phyloP scores from a whole-genome alignment of 2,113 vertebrate species.

The Osmerus mordax region DNA sequence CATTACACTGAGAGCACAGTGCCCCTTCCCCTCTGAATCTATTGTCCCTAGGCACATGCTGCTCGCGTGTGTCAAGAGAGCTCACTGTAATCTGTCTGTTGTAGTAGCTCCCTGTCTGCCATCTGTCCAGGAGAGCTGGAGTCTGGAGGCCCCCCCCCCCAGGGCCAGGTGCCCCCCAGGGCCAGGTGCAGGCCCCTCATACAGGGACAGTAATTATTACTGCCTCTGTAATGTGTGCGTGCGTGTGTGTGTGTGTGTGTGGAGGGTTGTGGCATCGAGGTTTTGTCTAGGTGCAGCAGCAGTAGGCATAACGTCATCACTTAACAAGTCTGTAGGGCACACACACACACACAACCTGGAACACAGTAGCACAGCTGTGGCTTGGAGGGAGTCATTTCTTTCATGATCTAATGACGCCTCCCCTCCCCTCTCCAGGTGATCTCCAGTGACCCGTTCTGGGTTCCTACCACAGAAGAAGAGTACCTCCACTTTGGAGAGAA shows the following conservation, averaged over 20 bases:
- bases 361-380: slow-evolving; percentile 19
- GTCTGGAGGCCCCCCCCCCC: slow-evolving; percentile 15
- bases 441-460: slow-evolving; percentile 90
- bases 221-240: slow-evolving; percentile 1
- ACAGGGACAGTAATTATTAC: slow-evolving; percentile 49
- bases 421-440: slow-evolving; percentile 74
- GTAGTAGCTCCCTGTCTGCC: slow-evolving; percentile 40
- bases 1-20: slow-evolving; percentile 2
- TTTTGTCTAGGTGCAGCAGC: slow-evolving; percentile 22
- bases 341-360: slow-evolving; percentile 11
- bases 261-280: slow-evolving; percentile 32
- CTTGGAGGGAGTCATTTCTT: slow-evolving; percentile 18
- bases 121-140: slow-evolving; percentile 66
- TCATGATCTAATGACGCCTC: not conserved
- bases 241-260: slow-evolving; percentile 26
- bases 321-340: not conserved
- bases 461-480: slow-evolving; percentile 95
- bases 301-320: slow-evolving; percentile 34
- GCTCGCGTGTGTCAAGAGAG: slow-evolving; percentile 41
- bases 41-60: slow-evolving; percentile 51
- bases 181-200: slow-evolving; percentile 23
- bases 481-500: slow-evolving; percentile 98
- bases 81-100: slow-evolving; percentile 40
- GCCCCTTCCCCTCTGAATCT: slow-evolving; percentile 23
- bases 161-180: no score